Conservation (phyloP, 2,888 invertebrate genomes). For the Spodoptera exigua region DNA sequence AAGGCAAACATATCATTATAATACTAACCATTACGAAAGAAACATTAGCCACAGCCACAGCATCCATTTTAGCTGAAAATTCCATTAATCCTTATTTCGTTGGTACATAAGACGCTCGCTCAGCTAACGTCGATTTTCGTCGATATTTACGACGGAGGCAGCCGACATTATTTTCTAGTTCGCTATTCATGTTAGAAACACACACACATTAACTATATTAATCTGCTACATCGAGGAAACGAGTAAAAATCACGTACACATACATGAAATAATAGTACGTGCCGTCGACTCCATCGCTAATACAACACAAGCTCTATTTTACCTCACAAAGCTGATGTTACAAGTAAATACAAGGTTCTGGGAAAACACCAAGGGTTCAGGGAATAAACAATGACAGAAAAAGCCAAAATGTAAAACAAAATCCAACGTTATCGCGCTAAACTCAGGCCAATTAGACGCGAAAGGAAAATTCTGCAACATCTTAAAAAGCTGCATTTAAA, state of each 20-base stretch:
- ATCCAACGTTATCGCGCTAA: slow-evolving; percentile 1
- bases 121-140: slow-evolving; percentile 12
- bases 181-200: slow-evolving; percentile 48
- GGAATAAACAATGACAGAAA: neutral
- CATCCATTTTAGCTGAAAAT: no score
- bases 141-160: slow-evolving; percentile 36
- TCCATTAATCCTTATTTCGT: no score
- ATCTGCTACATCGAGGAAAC: slow-evolving; percentile 38
- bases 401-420: neutral
- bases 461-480: slow-evolving; percentile 35
- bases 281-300: slow-evolving; percentile 19
- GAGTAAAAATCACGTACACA: slow-evolving; percentile 55
- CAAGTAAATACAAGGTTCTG: slow-evolving; percentile 27
- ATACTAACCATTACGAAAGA: no score
- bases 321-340: slow-evolving; percentile 39
- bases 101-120: no score
- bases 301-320: slow-evolving; percentile 36
- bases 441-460: slow-evolving; percentile 41
- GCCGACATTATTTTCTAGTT: slow-evolving; percentile 43
- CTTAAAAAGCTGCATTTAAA: slow-evolving; percentile 47
- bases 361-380: slow-evolving; percentile 5
- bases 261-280: slow-evolving; percentile 53
- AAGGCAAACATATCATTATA: no score
- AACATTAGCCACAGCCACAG: no score
- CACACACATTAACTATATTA: slow-evolving; percentile 50